phyloP scores from a whole-genome alignment of 2,888 invertebrate species.

The Drosophila anomalata region DNA sequence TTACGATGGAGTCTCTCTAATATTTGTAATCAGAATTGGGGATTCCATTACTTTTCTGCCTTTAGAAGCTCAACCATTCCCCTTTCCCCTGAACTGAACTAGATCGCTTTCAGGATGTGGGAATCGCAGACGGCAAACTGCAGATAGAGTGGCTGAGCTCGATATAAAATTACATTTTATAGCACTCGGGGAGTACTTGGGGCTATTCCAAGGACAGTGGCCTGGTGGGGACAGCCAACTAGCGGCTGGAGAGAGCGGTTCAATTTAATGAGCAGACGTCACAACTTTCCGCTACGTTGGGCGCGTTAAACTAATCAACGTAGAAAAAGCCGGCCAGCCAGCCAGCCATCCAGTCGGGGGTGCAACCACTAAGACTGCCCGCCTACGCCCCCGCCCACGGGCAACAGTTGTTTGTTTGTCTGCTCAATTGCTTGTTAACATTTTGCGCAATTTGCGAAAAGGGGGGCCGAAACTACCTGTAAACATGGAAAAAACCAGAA shows the following conservation, averaged over 20 bases:
- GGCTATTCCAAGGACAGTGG: constrained; percentile 4
- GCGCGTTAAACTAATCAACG: constrained; percentile 76
- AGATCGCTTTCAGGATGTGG: constrained; percentile 45
- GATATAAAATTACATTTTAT: constrained; percentile 66
- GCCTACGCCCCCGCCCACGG: not conserved
- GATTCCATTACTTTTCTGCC: no score
- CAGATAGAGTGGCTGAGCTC: constrained; percentile 32
- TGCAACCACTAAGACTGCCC: not conserved
- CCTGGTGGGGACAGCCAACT: not conserved
- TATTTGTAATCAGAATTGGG: not conserved
- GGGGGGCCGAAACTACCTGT: constrained; percentile 67
- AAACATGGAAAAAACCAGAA: constrained; percentile 74
- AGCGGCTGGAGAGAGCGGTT: constrained; percentile 52
- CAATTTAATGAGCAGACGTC: constrained; percentile 75
- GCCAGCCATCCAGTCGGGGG: constrained; percentile 1
- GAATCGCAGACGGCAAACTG: constrained; percentile 40
- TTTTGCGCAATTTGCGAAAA: constrained; percentile 74
- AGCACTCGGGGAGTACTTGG: constrained; percentile 11
- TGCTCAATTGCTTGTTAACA: constrained; percentile 79
- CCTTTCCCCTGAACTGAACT: no score
- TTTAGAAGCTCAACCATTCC: no score
- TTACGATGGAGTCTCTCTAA: not conserved
- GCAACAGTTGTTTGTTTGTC: constrained; percentile 75
- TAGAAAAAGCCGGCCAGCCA: constrained; percentile 7
- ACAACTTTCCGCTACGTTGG: constrained; percentile 76